Evolutionary conservation across 2,888 invertebrate species (phyloP), one percentile per base, ranked within the genome.

Genomic region (Melanostoma mellinum): DNA sequence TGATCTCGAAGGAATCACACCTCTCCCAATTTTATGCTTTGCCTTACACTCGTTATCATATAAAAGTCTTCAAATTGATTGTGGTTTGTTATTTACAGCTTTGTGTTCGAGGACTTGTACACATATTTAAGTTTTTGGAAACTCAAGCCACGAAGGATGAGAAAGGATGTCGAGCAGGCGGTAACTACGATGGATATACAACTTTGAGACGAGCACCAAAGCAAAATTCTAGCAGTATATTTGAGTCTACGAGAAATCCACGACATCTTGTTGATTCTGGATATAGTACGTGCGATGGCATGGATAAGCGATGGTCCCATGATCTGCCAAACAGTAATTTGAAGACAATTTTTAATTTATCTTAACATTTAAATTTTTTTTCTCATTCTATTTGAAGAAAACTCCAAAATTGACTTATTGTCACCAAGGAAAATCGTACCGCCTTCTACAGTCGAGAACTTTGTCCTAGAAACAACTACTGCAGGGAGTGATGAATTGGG

Each of bases 61-160:
- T 55, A 42, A 36, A 52, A 9, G 2, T 46, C 6, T 53, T 42
- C 3, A 10, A 36, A 50, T 35, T 32, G n/a, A 20, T 38, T n/a
- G n/a, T 20, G 38, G 6, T 50, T 38, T 10, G 2, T 9, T 44
- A 1, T 53, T 69, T 72, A 10, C 32, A 90, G 90, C 89, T 90
- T 6, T 98, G 98, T 92, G 95, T 95, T 92, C 94, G 97, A 90
- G 98, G 98, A 87, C 94, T 97, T 89, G 96, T 97, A 89, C 98
- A 98, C 92, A 97, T 98, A 88, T 98, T 98, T 93, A 98, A 98
- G 91, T 98, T 96, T 92, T 93, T 98, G 87, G 97, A 98, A 91
- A 95, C 95, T 89, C 96, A 97, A 92, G 96, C 97, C 58, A 94
- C 94, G 89, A 96, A 95, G 91, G 94, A 92, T 63, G 91, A 91